A percentile compares a stretch with the other conserved stretches of the same genome.
These are phyloP conservation scores for Pasiphila rectangulata DNA, from an alignment of 2,888 invertebrate species.

Conservation along the genomic window DNA sequence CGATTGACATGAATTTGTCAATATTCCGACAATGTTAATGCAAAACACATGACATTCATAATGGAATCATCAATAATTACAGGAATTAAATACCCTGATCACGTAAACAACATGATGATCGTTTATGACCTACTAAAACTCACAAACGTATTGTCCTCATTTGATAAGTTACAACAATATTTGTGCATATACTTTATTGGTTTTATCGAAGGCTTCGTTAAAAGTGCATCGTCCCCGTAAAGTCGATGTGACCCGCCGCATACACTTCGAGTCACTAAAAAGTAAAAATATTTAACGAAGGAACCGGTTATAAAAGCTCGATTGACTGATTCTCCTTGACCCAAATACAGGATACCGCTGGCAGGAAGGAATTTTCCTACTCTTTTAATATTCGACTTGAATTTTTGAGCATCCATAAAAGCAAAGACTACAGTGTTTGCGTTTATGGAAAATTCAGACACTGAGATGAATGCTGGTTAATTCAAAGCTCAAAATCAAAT, in stretches of 20 bases:
- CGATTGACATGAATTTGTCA: too few relatives aligned
- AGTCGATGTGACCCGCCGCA: slow-evolving; percentile 17
- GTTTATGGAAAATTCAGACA: too few relatives aligned
- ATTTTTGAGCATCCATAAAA: too few relatives aligned
- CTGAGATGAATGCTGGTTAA: too few relatives aligned
- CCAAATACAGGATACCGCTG: slow-evolving; percentile 42
- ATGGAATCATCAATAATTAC: background rate
- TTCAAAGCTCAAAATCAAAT: too few relatives aligned
- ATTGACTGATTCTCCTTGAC: slow-evolving; percentile 67
- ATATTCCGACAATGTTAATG: too few relatives aligned
- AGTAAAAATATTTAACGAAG: slow-evolving; percentile 37
- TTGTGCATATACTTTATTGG: background rate
- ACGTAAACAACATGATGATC: background rate
- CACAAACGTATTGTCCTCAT: background rate
- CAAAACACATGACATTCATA: too few relatives aligned
- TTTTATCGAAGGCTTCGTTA: background rate
- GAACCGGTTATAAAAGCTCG: slow-evolving; percentile 64
- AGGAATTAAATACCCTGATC: background rate
- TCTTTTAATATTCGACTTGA: background rate
- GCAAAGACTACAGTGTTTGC: too few relatives aligned
- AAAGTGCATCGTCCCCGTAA: slow-evolving; percentile 20
- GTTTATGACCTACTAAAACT: background rate
- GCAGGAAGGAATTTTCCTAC: slow-evolving; percentile 58
- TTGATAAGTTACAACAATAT: background rate
- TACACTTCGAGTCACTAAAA: slow-evolving; percentile 35